Percentiles rank a stretch among this genome's conserved stretches.
phyloP scores from a whole-genome alignment of 2,113 vertebrate species.

The Charadrius vociferus region DNA sequence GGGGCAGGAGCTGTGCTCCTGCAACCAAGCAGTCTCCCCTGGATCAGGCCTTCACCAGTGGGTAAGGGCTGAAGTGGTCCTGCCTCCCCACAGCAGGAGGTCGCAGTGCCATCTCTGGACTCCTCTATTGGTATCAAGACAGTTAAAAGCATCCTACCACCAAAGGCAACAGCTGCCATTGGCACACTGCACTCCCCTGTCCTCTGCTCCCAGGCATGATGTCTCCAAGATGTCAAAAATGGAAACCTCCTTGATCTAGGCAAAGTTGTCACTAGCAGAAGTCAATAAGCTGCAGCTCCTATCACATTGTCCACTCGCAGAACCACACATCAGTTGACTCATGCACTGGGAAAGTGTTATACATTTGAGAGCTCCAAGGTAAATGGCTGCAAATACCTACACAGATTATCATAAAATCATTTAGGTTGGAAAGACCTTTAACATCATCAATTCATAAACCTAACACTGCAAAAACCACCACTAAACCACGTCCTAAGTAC shows the following conservation, averaged over 20 bases:
- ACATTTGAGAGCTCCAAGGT: neutral
- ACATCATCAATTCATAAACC: neutral
- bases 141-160: neutral
- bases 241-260: neutral
- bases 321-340: neutral
- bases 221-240: neutral
- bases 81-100: neutral
- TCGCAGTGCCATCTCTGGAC: neutral
- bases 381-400: neutral
- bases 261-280: neutral
- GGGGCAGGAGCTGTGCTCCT: neutral
- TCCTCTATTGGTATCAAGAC: neutral
- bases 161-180: neutral
- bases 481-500: neutral
- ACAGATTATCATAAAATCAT: neutral
- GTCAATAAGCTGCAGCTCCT: neutral
- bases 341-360: neutral
- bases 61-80: neutral
- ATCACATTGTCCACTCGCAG: neutral
- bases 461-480: neutral
- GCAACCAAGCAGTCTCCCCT: fast-evolving
- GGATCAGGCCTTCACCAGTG: neutral
- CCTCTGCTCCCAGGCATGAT: neutral
- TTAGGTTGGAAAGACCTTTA: neutral
- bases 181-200: neutral